phyloP scores from a whole-genome alignment of 2,113 vertebrate species.

The Fulmarus glacialis region DNA sequence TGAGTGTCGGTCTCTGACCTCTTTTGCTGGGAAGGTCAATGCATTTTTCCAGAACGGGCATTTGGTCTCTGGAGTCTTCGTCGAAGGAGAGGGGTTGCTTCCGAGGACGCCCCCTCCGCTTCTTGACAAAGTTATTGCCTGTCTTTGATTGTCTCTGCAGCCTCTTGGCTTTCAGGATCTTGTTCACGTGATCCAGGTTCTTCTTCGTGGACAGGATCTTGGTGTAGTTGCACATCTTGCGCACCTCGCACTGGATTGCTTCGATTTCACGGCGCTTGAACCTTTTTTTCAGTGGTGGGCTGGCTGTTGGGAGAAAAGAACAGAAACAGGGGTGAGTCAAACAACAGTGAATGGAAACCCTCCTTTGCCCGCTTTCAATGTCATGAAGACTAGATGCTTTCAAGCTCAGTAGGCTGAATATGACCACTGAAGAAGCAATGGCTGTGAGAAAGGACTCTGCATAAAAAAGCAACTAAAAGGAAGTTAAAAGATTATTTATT shows the following conservation, averaged over 20 bases:
- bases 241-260: conserved; percentile 93
- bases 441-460: neutral
- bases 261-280: conserved; percentile 92
- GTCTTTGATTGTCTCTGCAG: conserved; percentile 99
- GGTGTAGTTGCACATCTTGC: conserved; percentile 92
- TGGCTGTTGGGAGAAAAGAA: conserved; percentile 63
- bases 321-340: neutral
- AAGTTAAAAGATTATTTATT: neutral
- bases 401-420: neutral
- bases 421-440: neutral
- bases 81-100: conserved; percentile 87
- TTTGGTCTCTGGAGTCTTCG: conserved; percentile 86
- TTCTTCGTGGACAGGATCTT: conserved; percentile 93
- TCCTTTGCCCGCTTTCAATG: neutral
- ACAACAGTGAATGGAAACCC: neutral
- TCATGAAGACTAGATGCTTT: neutral
- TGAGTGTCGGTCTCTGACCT: conserved; percentile 79
- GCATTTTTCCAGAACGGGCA: conserved; percentile 95
- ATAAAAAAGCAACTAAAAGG: neutral
- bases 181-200: conserved; percentile 98
- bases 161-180: conserved; percentile 97
- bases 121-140: conserved; percentile 97
- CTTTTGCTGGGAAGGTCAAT: conserved; percentile 89
- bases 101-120: conserved; percentile 89
- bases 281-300: conserved; percentile 83